Percentiles rank a stretch among this genome's conserved stretches.
These are phyloP conservation scores for Clarias pachynema DNA, from an alignment of 2,797 vertebrate genomes.

Conservation along the genomic window DNA sequence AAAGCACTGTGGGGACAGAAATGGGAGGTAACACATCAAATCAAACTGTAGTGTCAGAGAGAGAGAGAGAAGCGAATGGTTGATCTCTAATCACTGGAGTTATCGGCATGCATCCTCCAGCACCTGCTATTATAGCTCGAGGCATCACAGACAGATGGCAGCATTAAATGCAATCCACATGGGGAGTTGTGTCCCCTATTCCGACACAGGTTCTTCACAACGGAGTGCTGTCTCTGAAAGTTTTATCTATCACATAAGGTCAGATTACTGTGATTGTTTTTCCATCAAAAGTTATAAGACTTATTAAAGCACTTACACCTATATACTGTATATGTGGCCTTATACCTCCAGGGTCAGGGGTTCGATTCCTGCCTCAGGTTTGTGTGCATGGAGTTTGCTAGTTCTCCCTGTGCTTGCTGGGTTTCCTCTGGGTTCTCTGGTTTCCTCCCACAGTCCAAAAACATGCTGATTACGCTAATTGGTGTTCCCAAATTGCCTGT, in stretches of 20 bases:
- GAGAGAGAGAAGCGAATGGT: background rate
- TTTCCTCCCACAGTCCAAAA: too few relatives aligned
- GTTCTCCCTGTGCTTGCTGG: too few relatives aligned
- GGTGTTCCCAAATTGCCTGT: too few relatives aligned
- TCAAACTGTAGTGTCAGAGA: background rate
- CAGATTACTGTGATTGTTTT: background rate
- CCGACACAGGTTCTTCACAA: conserved; percentile 26
- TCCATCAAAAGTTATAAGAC: conserved; percentile 1
- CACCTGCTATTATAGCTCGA: conserved; percentile 44
- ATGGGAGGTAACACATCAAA: background rate
- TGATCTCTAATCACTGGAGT: conserved; percentile 44
- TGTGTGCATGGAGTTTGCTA: too few relatives aligned
- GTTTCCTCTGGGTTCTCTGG: too few relatives aligned
- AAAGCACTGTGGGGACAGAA: conserved; percentile 15
- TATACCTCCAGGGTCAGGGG: too few relatives aligned
- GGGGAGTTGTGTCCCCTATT: conserved; percentile 27
- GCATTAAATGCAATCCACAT: conserved; percentile 41
- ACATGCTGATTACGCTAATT: too few relatives aligned
- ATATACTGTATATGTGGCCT: too few relatives aligned
- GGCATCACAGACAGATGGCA: conserved; percentile 47
- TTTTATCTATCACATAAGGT: background rate
- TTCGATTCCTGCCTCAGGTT: too few relatives aligned
- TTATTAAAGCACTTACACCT: background rate
- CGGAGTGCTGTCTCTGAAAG: conserved; percentile 12
- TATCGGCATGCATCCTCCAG: conserved; percentile 28